Conservation (phyloP, 2,888 invertebrate genomes). For the Habroteleia sp. region DNA sequence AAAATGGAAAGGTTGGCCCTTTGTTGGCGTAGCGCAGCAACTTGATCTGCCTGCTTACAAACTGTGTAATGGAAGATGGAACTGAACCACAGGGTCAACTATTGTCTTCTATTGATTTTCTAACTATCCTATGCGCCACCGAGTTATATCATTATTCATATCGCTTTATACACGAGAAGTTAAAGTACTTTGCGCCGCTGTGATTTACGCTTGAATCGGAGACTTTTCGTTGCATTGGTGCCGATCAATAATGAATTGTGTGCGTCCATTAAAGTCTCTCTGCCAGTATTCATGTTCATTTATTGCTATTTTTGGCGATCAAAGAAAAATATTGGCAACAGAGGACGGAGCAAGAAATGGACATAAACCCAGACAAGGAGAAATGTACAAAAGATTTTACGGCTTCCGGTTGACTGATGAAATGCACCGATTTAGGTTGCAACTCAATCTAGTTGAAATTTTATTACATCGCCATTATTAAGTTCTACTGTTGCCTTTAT, state of each 20-base stretch:
- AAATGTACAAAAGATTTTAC: conserved; percentile 18
- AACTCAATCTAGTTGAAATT: too few relatives aligned
- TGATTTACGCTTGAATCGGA: conserved; percentile 43
- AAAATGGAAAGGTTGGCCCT: conserved; percentile 36
- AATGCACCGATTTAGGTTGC: conserved; percentile 8
- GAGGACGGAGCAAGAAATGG: neutral
- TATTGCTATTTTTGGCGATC: conserved; percentile 27
- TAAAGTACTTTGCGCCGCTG: conserved; percentile 18
- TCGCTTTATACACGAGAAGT: conserved; percentile 33
- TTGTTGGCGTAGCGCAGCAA: conserved; percentile 21
- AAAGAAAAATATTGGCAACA: conserved; percentile 30
- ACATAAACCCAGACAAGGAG: neutral
- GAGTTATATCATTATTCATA: conserved; percentile 63
- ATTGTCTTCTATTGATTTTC: conserved; percentile 66
- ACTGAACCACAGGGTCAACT: conserved; percentile 59
- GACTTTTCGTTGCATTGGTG: conserved; percentile 30
- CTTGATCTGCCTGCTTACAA: conserved; percentile 45
- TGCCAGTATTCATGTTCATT: conserved; percentile 1
- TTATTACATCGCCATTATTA: too few relatives aligned
- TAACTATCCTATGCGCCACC: conserved; percentile 41
- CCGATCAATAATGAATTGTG: conserved; percentile 35
- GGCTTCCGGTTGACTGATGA: conserved; percentile 3
- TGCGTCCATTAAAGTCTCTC: conserved; percentile 27
- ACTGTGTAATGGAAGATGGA: conserved; percentile 52
- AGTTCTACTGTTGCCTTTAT: too few relatives aligned